These are phyloP conservation scores for Galbula dea DNA, from an alignment of 2,113 vertebrate genomes.

Conservation along the genomic window DNA sequence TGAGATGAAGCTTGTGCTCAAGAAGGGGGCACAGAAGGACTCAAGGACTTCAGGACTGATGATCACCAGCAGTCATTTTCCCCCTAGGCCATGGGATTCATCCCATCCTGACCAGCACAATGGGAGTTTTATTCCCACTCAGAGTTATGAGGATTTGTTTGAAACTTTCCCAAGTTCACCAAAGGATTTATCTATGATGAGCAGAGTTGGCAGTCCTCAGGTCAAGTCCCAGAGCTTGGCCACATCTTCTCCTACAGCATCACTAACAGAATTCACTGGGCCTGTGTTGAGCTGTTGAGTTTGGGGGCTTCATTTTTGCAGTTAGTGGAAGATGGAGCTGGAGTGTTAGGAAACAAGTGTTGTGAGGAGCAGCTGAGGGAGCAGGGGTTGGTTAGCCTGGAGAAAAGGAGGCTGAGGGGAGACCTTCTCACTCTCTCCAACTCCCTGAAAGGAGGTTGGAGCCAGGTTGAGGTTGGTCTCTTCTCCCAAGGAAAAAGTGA, in stretches of 20 bases:
- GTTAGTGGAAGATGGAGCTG: not conserved
- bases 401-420: not conserved
- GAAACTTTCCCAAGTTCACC: not conserved
- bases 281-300: rapidly evolving
- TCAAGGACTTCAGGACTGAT: rapidly evolving
- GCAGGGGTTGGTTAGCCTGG: not conserved
- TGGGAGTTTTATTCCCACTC: not conserved
- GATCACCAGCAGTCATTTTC: rapidly evolving
- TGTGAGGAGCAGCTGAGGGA: not conserved
- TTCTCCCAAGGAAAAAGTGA: not conserved
- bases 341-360: not conserved
- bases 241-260: rapidly evolving
- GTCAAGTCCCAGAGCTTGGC: not conserved
- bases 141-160: not conserved
- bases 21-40: not conserved
- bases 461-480: not conserved
- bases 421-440: not conserved
- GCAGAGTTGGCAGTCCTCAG: not conserved
- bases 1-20: not conserved
- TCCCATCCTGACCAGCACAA: not conserved
- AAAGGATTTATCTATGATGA: not conserved
- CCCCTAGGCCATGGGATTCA: not conserved
- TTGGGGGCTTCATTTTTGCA: not conserved
- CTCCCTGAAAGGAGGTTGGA: not conserved
- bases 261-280: rapidly evolving